A percentile compares a stretch with the other conserved stretches of the same genome.
Evolutionary conservation across 2,797 vertebrate genomes (phyloP).

Genomic region (Loriculus beryllinus): DNA sequence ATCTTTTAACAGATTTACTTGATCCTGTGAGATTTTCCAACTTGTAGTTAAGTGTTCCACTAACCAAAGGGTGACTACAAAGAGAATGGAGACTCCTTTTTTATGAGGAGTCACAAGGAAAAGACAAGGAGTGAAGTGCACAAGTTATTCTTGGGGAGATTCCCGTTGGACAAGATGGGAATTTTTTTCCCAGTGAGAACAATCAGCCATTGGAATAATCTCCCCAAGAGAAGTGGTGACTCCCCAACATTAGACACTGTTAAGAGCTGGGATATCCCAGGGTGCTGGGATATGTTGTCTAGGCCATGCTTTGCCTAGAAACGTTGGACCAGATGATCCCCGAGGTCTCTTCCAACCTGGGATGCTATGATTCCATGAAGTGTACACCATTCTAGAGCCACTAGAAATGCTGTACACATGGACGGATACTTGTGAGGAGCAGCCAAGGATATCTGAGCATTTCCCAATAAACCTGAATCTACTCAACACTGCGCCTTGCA

Average conservation of each 20-base stretch:
- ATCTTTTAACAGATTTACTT: background rate
- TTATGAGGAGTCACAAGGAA: background rate
- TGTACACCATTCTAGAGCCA: background rate
- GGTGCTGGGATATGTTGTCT: background rate
- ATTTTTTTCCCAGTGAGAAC: background rate
- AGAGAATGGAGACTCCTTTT: background rate
- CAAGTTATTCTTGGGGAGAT: background rate
- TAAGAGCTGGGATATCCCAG: too few relatives aligned
- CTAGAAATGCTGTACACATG: rapidly evolving
- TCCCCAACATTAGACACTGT: background rate
- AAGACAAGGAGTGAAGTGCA: background rate
- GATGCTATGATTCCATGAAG: background rate
- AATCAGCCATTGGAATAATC: background rate
- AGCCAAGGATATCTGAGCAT: background rate
- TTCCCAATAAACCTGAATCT: background rate
- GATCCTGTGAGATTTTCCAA: background rate
- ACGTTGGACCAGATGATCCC: background rate
- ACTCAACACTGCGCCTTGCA: background rate
- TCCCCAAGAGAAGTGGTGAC: background rate
- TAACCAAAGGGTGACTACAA: background rate
- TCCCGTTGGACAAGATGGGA: background rate
- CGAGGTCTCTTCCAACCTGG: background rate
- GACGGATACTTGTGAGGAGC: background rate
- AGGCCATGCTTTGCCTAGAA: background rate
- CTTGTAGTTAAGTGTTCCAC: background rate